These are phyloP conservation scores for Athene noctua DNA, from an alignment of 2,113 vertebrate genomes.

Conservation along the genomic window DNA sequence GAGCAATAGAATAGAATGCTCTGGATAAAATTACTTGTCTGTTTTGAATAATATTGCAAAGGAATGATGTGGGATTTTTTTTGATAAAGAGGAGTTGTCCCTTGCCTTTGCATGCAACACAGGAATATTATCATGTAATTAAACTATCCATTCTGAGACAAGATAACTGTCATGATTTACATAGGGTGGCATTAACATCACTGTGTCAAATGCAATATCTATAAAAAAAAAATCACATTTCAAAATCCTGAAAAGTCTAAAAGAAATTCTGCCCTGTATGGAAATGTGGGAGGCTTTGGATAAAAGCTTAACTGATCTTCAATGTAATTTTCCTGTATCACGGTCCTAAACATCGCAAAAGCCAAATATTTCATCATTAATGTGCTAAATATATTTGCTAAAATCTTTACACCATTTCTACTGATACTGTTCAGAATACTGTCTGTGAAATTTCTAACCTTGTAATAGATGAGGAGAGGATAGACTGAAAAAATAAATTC, in stretches of 20 bases:
- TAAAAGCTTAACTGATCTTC: neutral
- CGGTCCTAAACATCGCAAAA: neutral
- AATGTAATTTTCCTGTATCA: neutral
- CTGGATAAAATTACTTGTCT: neutral
- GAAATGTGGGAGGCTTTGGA: neutral
- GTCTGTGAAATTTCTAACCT: neutral
- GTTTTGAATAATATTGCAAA: neutral
- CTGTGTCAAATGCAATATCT: neutral
- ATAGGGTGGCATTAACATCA: neutral
- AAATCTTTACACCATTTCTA: neutral
- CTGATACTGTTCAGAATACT: neutral
- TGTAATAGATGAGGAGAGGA: neutral
- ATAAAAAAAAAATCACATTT: neutral
- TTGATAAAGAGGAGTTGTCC: neutral
- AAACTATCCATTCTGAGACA: neutral
- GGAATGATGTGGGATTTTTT: neutral
- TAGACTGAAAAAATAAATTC: neutral
- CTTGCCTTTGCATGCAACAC: neutral
- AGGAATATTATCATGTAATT: neutral
- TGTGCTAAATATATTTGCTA: neutral
- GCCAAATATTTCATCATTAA: neutral
- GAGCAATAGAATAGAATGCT: neutral
- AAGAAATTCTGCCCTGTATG: neutral
- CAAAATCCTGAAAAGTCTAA: neutral
- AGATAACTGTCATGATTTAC: neutral